Evolutionary conservation across 2,888 invertebrate genomes (phyloP).

Genomic region (Nomada fabriciana): DNA sequence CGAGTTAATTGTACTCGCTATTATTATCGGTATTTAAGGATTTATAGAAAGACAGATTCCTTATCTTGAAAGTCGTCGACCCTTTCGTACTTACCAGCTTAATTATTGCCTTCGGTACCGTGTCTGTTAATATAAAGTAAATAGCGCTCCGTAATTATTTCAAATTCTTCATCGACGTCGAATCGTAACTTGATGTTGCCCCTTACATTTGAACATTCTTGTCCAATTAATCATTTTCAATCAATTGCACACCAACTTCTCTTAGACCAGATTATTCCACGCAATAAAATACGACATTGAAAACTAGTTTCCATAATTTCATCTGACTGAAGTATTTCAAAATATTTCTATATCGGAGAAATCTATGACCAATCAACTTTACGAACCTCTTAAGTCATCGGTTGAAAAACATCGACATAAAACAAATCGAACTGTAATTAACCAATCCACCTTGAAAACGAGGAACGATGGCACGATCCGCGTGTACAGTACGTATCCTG

Average conservation of each 20-base stretch:
- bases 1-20: neutral
- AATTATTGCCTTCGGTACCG: neutral
- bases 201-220: no score
- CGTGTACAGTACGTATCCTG: neutral
- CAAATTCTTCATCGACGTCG: neutral
- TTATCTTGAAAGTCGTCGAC: neutral
- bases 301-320: no score
- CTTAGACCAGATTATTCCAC: neutral
- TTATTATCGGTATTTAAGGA: neutral
- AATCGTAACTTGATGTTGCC: no score
- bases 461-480: neutral
- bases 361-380: neutral
- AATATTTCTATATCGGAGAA: neutral
- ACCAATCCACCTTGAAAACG: constrained; percentile 6
- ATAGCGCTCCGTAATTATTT: neutral
- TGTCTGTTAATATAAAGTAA: neutral
- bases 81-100: neutral
- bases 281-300: neutral
- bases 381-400: neutral
- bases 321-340: no score
- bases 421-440: constrained; percentile 2
- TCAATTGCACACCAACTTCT: neutral
- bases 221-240: neutral
- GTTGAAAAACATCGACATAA: neutral
- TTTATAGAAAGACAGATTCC: constrained; percentile 1